These are phyloP conservation scores for Scolopax bukidnonensis DNA, from an alignment of 2,797 vertebrate species.

Conservation along the genomic window DNA sequence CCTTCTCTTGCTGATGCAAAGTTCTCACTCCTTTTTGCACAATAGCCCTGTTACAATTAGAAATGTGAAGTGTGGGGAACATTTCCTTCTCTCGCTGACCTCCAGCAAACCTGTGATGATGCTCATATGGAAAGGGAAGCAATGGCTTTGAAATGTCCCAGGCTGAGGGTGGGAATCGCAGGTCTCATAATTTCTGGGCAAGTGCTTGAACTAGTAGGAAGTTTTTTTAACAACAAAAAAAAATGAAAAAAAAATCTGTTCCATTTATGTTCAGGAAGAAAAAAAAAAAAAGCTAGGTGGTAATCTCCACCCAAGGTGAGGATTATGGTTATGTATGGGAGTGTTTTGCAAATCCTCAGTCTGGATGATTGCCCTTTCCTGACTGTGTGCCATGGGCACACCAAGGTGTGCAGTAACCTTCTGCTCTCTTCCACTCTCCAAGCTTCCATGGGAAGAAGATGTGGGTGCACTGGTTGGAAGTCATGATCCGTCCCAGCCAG, in stretches of 20 bases:
- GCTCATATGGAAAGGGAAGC: background rate
- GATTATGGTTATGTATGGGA: background rate
- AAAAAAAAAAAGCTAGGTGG: background rate
- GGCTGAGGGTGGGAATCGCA: background rate
- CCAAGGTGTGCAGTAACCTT: background rate
- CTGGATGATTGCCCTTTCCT: background rate
- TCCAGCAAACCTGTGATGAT: background rate
- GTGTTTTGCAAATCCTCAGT: background rate
- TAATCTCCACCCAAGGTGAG: background rate
- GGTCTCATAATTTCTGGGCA: background rate
- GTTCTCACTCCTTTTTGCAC: background rate
- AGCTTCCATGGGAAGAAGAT: background rate
- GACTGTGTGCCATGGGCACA: background rate
- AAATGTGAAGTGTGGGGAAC: background rate
- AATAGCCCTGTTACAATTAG: background rate
- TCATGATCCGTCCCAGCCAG: rapidly evolving
- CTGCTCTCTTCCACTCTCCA: background rate
- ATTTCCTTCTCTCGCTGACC: background rate
- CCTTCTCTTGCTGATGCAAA: background rate
- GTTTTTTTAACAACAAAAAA: background rate
- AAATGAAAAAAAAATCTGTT: background rate
- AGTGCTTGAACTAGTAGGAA: background rate
- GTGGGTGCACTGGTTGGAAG: background rate
- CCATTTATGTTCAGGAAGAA: background rate
- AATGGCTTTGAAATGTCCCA: background rate